A percentile compares a stretch with the other conserved stretches of the same genome.
Conservation (phyloP, 2,113 vertebrate species). For the Plestiodon gilberti region DNA sequence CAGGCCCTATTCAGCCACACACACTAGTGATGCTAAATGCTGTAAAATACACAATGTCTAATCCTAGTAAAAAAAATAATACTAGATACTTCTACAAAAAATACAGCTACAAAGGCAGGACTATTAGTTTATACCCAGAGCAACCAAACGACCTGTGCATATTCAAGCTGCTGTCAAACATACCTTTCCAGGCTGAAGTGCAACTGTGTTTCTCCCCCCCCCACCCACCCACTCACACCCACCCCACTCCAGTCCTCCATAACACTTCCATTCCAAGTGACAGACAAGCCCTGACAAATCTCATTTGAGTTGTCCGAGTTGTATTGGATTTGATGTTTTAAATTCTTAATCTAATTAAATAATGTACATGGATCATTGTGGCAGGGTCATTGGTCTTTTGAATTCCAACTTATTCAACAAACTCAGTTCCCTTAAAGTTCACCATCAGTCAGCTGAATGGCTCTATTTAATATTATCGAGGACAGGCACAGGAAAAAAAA, state of each 20-base stretch:
- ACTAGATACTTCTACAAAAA: background rate
- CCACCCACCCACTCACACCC: too few species aligned
- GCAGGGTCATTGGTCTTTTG: constrained; percentile 30
- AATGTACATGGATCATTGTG: constrained; percentile 37
- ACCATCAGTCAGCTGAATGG: constrained; percentile 50
- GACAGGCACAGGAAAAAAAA: constrained; percentile 45
- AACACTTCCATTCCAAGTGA: background rate
- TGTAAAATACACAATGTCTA: too few species aligned
- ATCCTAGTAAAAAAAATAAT: too few species aligned
- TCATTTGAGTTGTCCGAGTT: constrained; percentile 37
- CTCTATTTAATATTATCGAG: constrained; percentile 32
- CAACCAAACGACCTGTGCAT: background rate
- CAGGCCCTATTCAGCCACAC: too few species aligned
- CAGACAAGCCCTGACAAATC: constrained; percentile 16
- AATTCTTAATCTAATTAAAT: constrained; percentile 57
- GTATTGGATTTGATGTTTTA: constrained; percentile 40
- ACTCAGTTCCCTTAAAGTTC: constrained; percentile 41
- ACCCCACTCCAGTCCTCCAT: background rate
- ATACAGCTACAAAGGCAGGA: background rate
- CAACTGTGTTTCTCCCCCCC: background rate
- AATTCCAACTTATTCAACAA: constrained; percentile 52
- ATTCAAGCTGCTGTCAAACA: background rate
- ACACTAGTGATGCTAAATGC: too few species aligned
- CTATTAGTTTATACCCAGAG: background rate
- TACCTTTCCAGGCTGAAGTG: background rate